phyloP scores from a whole-genome alignment of 2,888 invertebrate genomes.

The Lochmaea capreae region DNA sequence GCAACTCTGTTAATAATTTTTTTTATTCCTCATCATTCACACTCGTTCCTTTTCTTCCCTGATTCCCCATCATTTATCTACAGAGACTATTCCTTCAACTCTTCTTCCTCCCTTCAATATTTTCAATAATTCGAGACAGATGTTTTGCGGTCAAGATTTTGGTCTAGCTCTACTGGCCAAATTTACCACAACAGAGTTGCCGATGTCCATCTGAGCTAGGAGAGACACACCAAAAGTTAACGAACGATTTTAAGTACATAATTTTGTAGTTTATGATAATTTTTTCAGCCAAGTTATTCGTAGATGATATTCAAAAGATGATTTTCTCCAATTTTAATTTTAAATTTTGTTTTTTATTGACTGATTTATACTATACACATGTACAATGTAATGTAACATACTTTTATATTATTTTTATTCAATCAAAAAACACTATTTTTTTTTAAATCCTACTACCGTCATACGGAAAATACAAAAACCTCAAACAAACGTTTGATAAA shows the following conservation, averaged over 20 bases:
- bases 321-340: no score
- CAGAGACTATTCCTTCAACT: neutral
- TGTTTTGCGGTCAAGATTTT: neutral
- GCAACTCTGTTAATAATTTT: slow-evolving; percentile 31
- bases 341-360: slow-evolving; percentile 15
- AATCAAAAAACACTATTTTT: neutral
- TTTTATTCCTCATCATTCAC: neutral
- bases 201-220: slow-evolving; percentile 28
- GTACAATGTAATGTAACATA: slow-evolving; percentile 1
- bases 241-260: slow-evolving; percentile 35
- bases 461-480: no score
- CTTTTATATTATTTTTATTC: neutral
- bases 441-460: no score
- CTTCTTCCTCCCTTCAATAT: no score
- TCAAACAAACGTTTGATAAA: no score
- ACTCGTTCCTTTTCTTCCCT: neutral
- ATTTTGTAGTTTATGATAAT: slow-evolving; percentile 3
- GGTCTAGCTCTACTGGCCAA: no score
- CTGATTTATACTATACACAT: slow-evolving; percentile 9
- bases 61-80: neutral
- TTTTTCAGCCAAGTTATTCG: no score
- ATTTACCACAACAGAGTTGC: slow-evolving; percentile 11
- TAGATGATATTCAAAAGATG: no score
- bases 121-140: no score
- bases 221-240: slow-evolving; percentile 44